Base-by-base conservation (phyloP, 2,113 vertebrate species). In the Rattus norvegicus region DNA sequence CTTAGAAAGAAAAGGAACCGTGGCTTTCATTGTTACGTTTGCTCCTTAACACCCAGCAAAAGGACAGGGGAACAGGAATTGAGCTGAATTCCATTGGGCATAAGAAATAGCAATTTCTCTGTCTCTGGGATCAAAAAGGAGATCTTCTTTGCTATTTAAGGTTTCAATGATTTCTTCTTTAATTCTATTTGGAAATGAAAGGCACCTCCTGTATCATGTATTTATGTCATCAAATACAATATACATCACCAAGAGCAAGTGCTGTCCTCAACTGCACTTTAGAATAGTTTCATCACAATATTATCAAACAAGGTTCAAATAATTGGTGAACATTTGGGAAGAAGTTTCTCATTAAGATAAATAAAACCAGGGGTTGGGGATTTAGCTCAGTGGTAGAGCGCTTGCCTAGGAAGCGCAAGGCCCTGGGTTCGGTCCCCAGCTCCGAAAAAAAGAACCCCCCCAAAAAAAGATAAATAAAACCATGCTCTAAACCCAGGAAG, bases 381-480 rank as follows among this genome's bases (percentile, higher is more conserved):
- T n/a, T n/a, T n/a, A n/a, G n/a, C n/a, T n/a, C n/a, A n/a, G n/a
- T n/a, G n/a, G n/a, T n/a, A n/a, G n/a, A n/a, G n/a, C n/a, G n/a
- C n/a, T n/a, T n/a, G n/a, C n/a, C n/a, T n/a, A n/a, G n/a, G n/a
- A n/a, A n/a, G n/a, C n/a, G n/a, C n/a, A n/a, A n/a, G n/a, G n/a
- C n/a, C n/a, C n/a, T n/a, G n/a, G n/a, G n/a, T n/a, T n/a, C n/a
- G n/a, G n/a, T n/a, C n/a, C n/a, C n/a, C n/a, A n/a, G n/a, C n/a
- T n/a, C n/a, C n/a, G n/a, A n/a, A n/a, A n/a, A n/a, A n/a, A n/a
- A n/a, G n/a, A n/a, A n/a, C n/a, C n/a, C n/a, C n/a, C n/a, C n/a
- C n/a, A n/a, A n/a, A n/a, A n/a, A n/a, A 81, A 97, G 91, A 49
- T 63, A 70, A 91, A 69, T n/a, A 39, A 52, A 92, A 94, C 28